Conservation (phyloP, 1,140 invertebrate genomes). For the Tribolium madens region DNA sequence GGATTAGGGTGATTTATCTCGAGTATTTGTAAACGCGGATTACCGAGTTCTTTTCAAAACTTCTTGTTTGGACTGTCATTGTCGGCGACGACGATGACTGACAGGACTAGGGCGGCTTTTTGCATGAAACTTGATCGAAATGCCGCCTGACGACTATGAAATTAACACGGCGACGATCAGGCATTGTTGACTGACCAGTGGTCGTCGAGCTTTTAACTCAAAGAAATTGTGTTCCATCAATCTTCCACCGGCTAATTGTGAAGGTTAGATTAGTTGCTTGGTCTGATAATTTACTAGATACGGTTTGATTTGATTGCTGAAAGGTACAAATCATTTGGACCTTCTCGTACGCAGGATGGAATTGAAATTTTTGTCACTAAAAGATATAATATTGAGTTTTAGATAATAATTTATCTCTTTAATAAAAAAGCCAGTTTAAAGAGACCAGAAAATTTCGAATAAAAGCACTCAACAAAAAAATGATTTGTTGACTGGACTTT, state of each 20-base stretch:
- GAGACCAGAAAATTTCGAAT: too few species aligned
- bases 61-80: constrained; percentile 31
- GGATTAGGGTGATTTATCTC: constrained; percentile 57
- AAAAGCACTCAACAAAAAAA: too few species aligned
- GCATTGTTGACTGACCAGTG: constrained; percentile 2
- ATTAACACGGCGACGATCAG: constrained; percentile 12
- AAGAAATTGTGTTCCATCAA: constrained; percentile 37
- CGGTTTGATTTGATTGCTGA: background rate
- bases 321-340: background rate
- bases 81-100: constrained; percentile 31
- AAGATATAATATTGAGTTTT: too few species aligned
- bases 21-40: constrained; percentile 55
- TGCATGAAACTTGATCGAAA: constrained; percentile 21
- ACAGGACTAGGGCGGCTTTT: constrained; percentile 26
- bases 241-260: constrained; percentile 35
- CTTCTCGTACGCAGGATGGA: too few species aligned
- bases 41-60: constrained; percentile 39
- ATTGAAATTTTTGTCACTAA: too few species aligned
- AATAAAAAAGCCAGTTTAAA: too few species aligned
- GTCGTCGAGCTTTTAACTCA: constrained; percentile 37
- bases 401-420: too few species aligned
- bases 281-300: constrained; percentile 2
- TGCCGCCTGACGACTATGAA: constrained; percentile 23
- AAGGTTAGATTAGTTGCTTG: constrained; percentile 33
- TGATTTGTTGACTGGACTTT: too few species aligned